Evolutionary conservation across 2,888 invertebrate species (phyloP).

Genomic region (Cryptocheilus praepositus): DNA sequence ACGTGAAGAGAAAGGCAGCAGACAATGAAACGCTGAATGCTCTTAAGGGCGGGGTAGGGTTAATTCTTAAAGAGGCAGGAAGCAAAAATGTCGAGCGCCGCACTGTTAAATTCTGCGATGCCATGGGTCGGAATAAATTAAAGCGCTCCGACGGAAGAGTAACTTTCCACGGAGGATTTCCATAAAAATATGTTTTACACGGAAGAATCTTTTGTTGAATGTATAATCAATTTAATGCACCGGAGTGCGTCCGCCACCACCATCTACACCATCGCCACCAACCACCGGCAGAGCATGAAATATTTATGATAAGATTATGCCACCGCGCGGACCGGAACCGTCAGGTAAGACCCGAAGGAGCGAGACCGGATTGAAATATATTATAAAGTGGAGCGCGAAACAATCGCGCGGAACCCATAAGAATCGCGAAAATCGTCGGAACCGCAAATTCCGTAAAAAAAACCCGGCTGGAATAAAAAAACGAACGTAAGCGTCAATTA

Average conservation of each 20-base stretch:
- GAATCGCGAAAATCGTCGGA: not conserved
- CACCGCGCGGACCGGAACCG: constrained; percentile 6
- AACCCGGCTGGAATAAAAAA: not conserved
- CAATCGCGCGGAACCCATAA: not conserved
- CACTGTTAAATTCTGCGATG: too few relatives aligned
- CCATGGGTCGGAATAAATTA: not conserved
- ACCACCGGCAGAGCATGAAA: constrained; percentile 7
- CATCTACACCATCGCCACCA: too few relatives aligned
- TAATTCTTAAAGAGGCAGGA: too few relatives aligned
- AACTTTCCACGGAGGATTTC: constrained; percentile 4
- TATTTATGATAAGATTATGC: constrained; percentile 21
- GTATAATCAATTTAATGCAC: constrained; percentile 35
- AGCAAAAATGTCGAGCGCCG: too few relatives aligned
- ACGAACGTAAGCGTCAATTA: not conserved
- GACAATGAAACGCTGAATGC: too few relatives aligned
- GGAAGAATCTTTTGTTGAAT: constrained; percentile 17
- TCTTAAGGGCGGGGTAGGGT: too few relatives aligned
- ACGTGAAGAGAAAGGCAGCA: too few relatives aligned
- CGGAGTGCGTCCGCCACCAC: constrained; percentile 15
- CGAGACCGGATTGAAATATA: constrained; percentile 8
- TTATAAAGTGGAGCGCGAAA: not conserved
- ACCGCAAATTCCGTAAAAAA: too few relatives aligned
- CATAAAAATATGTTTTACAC: constrained; percentile 13
- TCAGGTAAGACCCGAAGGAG: not conserved
- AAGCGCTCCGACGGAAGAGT: not conserved